Conservation (phyloP, 2,888 invertebrate genomes). For the Napeogenes inachia region DNA sequence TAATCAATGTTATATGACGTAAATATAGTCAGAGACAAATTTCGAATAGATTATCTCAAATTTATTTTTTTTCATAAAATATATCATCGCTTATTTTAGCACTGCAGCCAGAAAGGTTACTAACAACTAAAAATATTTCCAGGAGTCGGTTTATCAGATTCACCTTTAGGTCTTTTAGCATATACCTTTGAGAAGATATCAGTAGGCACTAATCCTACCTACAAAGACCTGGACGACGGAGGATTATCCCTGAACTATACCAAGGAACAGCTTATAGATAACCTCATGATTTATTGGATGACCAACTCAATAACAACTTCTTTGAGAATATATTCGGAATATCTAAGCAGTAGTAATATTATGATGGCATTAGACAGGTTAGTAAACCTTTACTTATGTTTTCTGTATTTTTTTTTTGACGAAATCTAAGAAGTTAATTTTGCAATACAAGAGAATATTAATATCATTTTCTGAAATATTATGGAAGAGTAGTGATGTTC, state of each 20-base stretch:
- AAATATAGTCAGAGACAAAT: too few relatives aligned
- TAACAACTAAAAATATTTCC: background rate
- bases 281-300: conserved; percentile 87
- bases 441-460: too few relatives aligned
- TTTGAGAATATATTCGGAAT: conserved; percentile 82
- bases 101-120: background rate
- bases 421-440: too few relatives aligned
- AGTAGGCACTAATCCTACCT: background rate
- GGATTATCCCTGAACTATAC: conserved; percentile 37
- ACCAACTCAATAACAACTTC: conserved; percentile 83
- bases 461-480: too few relatives aligned
- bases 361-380: conserved; percentile 49
- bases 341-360: conserved; percentile 18
- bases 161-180: background rate
- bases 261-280: conserved; percentile 83
- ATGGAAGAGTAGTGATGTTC: too few relatives aligned
- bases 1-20: too few relatives aligned
- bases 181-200: background rate
- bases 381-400: conserved; percentile 28
- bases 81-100: too few relatives aligned
- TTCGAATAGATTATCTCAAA: too few relatives aligned
- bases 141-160: background rate
- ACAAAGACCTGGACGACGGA: background rate
- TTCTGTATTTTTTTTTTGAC: background rate
- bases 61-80: too few relatives aligned